Evolutionary conservation across 2,888 invertebrate genomes (phyloP).

Genomic region (Lasius fuliginosus): DNA sequence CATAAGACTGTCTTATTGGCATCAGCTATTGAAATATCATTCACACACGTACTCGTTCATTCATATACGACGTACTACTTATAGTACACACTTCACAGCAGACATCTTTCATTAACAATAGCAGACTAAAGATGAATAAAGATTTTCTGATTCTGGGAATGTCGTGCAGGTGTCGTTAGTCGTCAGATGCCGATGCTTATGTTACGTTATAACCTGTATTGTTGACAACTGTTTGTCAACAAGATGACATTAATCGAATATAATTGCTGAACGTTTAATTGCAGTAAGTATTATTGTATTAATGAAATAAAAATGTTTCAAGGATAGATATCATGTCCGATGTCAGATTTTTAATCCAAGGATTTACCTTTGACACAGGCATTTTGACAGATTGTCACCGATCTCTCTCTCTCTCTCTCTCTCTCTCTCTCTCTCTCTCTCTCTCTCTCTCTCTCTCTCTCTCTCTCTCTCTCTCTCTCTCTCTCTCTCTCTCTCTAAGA

Average conservation of each 20-base stretch:
- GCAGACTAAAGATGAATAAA: neutral
- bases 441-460: neutral
- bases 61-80: neutral
- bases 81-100: no score
- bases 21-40: no score
- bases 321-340: neutral
- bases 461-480: neutral
- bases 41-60: neutral
- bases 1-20: no score
- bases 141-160: neutral
- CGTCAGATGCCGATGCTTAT: slow-evolving; percentile 46
- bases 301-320: neutral
- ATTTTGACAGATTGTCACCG: slow-evolving; percentile 63
- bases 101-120: neutral
- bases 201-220: slow-evolving; percentile 68
- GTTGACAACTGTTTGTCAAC: slow-evolving; percentile 74
- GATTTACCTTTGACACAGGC: slow-evolving; percentile 53
- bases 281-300: slow-evolving; percentile 31
- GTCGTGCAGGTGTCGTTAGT: slow-evolving; percentile 45
- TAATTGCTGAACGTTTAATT: slow-evolving; percentile 17
- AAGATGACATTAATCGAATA: slow-evolving; percentile 58
- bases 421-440: neutral
- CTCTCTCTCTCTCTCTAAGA: neutral
- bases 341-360: neutral
- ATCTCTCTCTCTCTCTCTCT: neutral